These are phyloP conservation scores for Euglossa dilemma DNA, from an alignment of 1,140 invertebrate species.

Conservation along the genomic window DNA sequence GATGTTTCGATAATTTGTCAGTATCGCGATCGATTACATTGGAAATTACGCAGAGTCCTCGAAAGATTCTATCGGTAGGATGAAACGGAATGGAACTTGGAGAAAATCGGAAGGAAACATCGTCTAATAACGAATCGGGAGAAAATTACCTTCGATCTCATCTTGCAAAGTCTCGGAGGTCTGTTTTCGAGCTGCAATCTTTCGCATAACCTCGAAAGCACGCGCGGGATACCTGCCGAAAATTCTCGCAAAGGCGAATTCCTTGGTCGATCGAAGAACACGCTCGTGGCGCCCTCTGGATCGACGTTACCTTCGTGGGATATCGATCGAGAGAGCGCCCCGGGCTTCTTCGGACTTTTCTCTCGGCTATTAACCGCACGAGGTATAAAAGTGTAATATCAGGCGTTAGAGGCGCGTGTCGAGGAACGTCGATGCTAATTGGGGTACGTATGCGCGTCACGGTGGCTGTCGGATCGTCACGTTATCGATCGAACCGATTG, in stretches of 20 bases:
- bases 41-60: no score
- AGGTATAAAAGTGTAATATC: conserved; percentile 1
- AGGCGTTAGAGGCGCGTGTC: conserved; percentile 1
- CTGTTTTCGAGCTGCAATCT: not conserved
- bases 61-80: no score
- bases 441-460: conserved; percentile 53
- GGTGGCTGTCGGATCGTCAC: conserved; percentile 64
- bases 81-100: not conserved
- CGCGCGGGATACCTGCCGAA: not conserved
- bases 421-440: conserved; percentile 40
- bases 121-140: not conserved
- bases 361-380: conserved; percentile 11
- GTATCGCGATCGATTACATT: not conserved
- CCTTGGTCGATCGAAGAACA: not conserved
- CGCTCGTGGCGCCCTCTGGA: not conserved
- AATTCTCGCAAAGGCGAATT: not conserved
- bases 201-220: not conserved
- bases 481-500: conserved; percentile 76
- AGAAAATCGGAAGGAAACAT: not conserved
- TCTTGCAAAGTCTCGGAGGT: not conserved
- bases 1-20: not conserved
- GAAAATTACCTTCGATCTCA: not conserved
- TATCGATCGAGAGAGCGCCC: conserved; percentile 2
- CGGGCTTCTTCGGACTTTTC: conserved; percentile 11
- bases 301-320: no score